A percentile compares a stretch with the other conserved stretches of the same genome.
phyloP scores from a whole-genome alignment of 2,888 invertebrate genomes.

The Cheilosia urbana region DNA sequence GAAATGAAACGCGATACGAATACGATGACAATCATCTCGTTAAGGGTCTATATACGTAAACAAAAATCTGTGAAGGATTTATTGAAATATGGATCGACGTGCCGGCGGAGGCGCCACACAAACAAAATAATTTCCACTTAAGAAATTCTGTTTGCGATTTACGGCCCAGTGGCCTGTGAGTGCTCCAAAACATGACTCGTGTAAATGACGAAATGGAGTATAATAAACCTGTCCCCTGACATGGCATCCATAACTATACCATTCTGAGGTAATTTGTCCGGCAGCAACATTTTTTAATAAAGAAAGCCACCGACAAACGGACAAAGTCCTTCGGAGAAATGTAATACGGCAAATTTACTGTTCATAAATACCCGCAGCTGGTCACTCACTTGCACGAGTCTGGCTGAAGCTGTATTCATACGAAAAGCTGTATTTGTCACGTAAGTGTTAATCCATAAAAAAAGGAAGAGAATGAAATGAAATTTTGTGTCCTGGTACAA shows the following conservation, averaged over 20 bases:
- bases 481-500: slow-evolving; percentile 60
- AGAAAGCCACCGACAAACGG: background rate
- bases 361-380: slow-evolving; percentile 39
- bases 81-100: slow-evolving; percentile 29
- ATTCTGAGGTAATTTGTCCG: slow-evolving; percentile 30
- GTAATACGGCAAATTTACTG: slow-evolving; percentile 37
- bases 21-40: slow-evolving; percentile 51
- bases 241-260: slow-evolving; percentile 13
- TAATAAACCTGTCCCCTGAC: slow-evolving; percentile 51
- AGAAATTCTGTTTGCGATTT: slow-evolving; percentile 15
- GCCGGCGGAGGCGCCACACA: background rate
- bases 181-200: slow-evolving; percentile 1
- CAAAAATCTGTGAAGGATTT: slow-evolving; percentile 14
- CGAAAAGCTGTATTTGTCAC: slow-evolving; percentile 64
- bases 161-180: slow-evolving; percentile 4
- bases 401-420: background rate
- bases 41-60: background rate
- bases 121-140: background rate
- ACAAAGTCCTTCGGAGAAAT: slow-evolving; percentile 15
- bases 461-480: slow-evolving; percentile 63
- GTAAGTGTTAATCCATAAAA: slow-evolving; percentile 75
- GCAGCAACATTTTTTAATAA: slow-evolving; percentile 29
- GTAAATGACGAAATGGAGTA: slow-evolving; percentile 20
- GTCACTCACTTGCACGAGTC: slow-evolving; percentile 18
- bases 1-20: slow-evolving; percentile 57